These are phyloP conservation scores for Alaudala cheleensis DNA, from an alignment of 2,113 vertebrate species.

Conservation along the genomic window DNA sequence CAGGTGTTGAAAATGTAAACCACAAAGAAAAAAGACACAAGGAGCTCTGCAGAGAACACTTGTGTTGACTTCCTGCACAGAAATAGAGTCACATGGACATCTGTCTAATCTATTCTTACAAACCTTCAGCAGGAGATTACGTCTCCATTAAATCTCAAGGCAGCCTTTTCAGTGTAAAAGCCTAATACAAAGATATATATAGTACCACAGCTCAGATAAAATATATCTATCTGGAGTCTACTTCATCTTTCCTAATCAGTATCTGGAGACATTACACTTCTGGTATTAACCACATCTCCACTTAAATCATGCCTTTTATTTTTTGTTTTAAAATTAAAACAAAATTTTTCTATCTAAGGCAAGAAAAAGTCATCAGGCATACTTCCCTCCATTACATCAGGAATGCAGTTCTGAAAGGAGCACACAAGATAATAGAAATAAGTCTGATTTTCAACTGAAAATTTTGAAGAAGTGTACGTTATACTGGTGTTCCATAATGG, in stretches of 20 bases:
- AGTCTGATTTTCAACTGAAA: not conserved
- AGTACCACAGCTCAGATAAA: not conserved
- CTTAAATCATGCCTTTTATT: not conserved
- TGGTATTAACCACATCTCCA: not conserved
- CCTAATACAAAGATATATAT: not conserved
- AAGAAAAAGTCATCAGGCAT: not conserved
- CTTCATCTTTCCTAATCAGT: not conserved
- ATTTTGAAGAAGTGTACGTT: not conserved
- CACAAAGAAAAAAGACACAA: not conserved
- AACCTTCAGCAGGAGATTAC: not conserved
- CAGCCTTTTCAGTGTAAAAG: conserved; percentile 9
- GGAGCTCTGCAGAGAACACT: not conserved
- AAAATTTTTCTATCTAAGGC: not conserved
- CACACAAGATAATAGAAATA: not conserved
- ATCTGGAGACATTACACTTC: not conserved
- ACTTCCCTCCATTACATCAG: not conserved
- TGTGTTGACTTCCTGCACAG: not conserved
- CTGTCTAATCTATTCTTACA: conserved; percentile 15
- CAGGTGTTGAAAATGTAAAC: conserved; percentile 17
- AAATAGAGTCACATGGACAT: not conserved
- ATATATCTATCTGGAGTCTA: not conserved
- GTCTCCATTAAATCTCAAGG: not conserved
- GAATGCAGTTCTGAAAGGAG: not conserved
- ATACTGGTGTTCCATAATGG: accelerated
- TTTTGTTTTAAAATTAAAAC: not conserved